These are phyloP conservation scores for Ailurus styani DNA, from an alignment of 2,113 vertebrate genomes.

Conservation along the genomic window DNA sequence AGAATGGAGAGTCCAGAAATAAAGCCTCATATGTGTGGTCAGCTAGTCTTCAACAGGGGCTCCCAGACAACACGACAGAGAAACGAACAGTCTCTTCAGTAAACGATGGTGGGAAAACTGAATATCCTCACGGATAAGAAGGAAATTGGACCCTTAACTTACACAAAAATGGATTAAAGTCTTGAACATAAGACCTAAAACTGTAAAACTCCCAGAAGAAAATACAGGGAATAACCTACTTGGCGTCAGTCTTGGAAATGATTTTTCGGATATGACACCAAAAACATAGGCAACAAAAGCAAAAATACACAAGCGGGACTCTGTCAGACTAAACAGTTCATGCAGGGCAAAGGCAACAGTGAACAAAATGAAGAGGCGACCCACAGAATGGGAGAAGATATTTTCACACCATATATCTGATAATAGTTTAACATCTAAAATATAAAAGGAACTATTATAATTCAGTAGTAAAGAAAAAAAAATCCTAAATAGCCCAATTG, in stretches of 20 bases:
- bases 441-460: neutral
- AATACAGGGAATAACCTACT: neutral
- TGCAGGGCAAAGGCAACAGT: neutral
- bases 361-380: neutral
- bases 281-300: neutral
- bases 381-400: neutral
- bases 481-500: neutral
- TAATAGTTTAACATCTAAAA: neutral
- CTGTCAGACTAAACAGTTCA: neutral
- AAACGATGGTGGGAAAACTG: neutral
- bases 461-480: neutral
- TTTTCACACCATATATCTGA: neutral
- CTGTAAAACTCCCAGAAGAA: neutral
- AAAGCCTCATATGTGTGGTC: neutral
- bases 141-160: neutral
- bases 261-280: neutral
- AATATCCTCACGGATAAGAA: neutral
- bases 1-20: neutral
- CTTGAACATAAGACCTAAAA: neutral
- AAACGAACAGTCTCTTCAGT: neutral
- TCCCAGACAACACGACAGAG: neutral
- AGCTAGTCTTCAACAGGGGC: neutral
- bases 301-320: neutral
- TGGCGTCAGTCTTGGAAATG: neutral
- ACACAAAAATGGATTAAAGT: neutral